Conservation (phyloP, 2,797 vertebrate species). For the Lemur catta region DNA sequence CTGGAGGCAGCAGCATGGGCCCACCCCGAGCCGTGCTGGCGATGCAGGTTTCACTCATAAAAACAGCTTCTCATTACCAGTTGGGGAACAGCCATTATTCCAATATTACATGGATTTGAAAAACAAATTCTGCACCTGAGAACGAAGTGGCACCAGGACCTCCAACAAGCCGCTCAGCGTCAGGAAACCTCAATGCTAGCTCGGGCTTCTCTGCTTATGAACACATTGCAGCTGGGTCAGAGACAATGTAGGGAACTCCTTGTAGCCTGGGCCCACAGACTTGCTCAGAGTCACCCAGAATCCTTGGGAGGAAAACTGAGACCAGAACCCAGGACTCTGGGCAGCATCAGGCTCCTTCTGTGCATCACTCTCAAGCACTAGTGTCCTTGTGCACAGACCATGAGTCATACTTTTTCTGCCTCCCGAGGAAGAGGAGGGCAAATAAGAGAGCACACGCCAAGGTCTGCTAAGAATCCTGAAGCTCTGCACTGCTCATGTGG, state of each 20-base stretch:
- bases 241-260: background rate
- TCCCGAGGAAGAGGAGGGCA: background rate
- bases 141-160: background rate
- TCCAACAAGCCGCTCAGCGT: background rate
- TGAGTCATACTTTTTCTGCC: background rate
- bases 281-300: background rate
- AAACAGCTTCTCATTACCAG: constrained; percentile 62
- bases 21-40: constrained; percentile 14
- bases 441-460: background rate
- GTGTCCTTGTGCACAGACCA: background rate
- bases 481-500: rapidly evolving
- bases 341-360: background rate
- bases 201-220: background rate
- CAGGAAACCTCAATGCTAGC: background rate
- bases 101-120: constrained; percentile 57
- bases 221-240: background rate
- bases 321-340: background rate
- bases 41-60: constrained; percentile 46
- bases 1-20: constrained; percentile 67
- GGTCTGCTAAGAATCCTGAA: background rate
- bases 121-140: constrained; percentile 58
- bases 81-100: constrained; percentile 25
- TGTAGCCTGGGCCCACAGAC: background rate
- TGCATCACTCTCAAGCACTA: background rate
- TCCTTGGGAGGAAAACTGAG: background rate